Conservation (phyloP, 2,113 vertebrate species). For the Pogonocichla stellata region DNA sequence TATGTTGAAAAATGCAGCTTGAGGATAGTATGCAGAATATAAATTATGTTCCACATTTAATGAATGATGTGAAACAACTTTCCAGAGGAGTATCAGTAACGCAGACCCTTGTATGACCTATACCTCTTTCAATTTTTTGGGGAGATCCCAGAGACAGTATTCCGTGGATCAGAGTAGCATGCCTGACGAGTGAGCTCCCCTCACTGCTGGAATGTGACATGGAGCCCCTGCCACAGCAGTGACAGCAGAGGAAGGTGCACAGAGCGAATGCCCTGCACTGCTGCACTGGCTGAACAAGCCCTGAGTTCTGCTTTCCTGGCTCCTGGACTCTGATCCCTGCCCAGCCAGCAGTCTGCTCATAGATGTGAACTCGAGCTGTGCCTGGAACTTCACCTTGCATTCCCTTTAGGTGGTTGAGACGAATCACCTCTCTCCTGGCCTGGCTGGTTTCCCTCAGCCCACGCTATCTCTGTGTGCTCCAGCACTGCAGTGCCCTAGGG, state of each 20-base stretch:
- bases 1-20: not conserved
- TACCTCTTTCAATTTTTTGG: not conserved
- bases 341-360: not conserved
- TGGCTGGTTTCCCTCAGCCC: not conserved
- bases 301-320: not conserved
- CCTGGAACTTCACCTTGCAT: constrained; percentile 6
- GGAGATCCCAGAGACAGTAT: not conserved
- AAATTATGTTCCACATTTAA: not conserved
- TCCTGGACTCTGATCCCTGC: not conserved
- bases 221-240: fast-evolving
- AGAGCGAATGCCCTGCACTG: fast-evolving
- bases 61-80: not conserved
- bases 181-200: not conserved
- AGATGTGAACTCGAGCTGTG: not conserved
- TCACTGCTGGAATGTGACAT: not conserved
- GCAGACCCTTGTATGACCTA: not conserved
- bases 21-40: not conserved
- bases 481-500: constrained; percentile 57
- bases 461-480: not conserved
- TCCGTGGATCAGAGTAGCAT: not conserved
- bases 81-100: not conserved
- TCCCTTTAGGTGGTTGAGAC: not conserved
- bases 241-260: not conserved
- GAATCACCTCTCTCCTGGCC: constrained; percentile 17
- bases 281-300: not conserved